Evolutionary conservation across 2,888 invertebrate species (phyloP), one percentile per base, ranked within the genome.

Genomic region (Pinctada fucata): DNA sequence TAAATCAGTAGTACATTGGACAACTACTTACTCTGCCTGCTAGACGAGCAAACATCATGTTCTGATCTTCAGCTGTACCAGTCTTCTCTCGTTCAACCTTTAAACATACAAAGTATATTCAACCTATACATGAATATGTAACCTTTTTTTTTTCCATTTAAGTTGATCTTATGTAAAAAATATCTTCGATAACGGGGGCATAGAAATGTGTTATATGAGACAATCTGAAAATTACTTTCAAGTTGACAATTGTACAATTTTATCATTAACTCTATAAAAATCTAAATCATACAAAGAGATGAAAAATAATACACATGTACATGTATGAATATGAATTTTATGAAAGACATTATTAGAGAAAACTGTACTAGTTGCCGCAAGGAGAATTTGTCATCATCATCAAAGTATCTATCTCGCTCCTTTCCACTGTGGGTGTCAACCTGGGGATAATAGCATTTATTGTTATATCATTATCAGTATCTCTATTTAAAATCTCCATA

Each of bases 371-470:
- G 96, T 92, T 96, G 95, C 90, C 96, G 95, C 63, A 98, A 94
- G 75, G 96, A 95, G 92, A 96, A 96, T 91, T 96, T 96, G 91
- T 97, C 97, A 93, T 98, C 97, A 93, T 97, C 97, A 3, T 96
- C 95, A 93, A 97, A 97, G 93, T 97, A 97, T 78, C 96, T 95
- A 3, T 95, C 94, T 84, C 97, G 94, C 90, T 97, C 94, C 6
- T 95, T 95, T 70, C 82, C 82, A 75, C 93, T 91, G 88, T 97
- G 96, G 3, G 97, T 97, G 85, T 95, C 95, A 52, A 91, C 89
- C 58, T 58, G 58, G 8, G 8, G 13, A 58, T 10, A 13, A 79
- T 67, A 8, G 3, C 31, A 72, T 31, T 8, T 10, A 13, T 13
- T 58, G 67, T 16, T 16, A 67, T 16, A 67, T 13, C 16, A 67